Evolutionary conservation across 2,113 vertebrate genomes (phyloP).

Genomic region (Suncus etruscus): DNA sequence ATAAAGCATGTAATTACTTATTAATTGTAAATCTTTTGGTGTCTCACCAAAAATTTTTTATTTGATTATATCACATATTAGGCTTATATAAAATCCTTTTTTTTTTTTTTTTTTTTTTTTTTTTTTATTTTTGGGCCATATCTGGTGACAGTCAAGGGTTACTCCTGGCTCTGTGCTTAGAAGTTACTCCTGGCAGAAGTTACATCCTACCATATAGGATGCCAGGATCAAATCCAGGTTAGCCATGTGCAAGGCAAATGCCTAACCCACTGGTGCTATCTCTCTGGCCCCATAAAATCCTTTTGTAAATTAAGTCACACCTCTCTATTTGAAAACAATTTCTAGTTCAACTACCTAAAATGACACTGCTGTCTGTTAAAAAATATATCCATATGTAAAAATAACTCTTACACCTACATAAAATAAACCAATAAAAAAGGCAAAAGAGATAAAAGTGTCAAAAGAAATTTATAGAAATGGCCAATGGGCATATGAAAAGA

Average conservation of each 20-base stretch:
- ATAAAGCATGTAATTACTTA: slow-evolving; percentile 13
- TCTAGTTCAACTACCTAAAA: slow-evolving; percentile 13
- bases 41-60: not conserved
- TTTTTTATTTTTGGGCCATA: too few species aligned
- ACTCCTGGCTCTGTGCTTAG: too few species aligned
- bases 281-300: not conserved
- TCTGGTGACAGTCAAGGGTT: too few species aligned
- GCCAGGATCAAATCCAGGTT: too few species aligned
- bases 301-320: slow-evolving; percentile 9
- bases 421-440: not conserved
- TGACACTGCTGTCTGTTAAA: slow-evolving; percentile 14
- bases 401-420: not conserved
- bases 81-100: too few species aligned
- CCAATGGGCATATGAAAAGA: not conserved
- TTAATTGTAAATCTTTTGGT: slow-evolving; percentile 16
- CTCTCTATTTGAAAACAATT: slow-evolving; percentile 1
- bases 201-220: too few species aligned
- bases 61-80: slow-evolving; percentile 15
- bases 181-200: too few species aligned
- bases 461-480: not conserved
- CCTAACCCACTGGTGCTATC: too few species aligned
- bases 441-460: not conserved
- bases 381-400: slow-evolving; percentile 27
- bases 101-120: too few species aligned
- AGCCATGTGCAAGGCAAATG: too few species aligned